Conservation (phyloP, 2,888 invertebrate species). For the Petrophora chlorosata region DNA sequence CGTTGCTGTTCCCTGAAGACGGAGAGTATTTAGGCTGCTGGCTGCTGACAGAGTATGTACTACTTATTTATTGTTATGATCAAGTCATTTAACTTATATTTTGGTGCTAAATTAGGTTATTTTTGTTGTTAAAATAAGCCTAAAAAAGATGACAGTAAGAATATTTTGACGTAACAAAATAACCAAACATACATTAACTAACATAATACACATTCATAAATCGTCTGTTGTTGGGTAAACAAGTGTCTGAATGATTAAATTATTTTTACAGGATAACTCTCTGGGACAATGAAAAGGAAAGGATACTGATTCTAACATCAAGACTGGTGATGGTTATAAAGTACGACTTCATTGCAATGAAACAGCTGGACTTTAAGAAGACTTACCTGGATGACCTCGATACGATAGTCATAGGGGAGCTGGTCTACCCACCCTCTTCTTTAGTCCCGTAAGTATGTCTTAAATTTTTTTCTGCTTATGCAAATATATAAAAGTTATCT, state of each 20-base stretch:
- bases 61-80: background rate
- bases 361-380: conserved; percentile 88
- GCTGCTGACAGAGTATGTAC: conserved; percentile 91
- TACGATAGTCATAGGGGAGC: conserved; percentile 88
- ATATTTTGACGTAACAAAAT: no score
- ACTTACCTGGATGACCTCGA: conserved; percentile 87
- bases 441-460: conserved; percentile 91
- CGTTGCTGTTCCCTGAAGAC: conserved; percentile 86
- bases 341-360: conserved; percentile 93
- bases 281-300: conserved; percentile 94
- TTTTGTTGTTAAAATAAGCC: no score
- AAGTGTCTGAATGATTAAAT: no score
- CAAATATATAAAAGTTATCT: no score
- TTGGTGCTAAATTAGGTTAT: no score
- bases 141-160: no score
- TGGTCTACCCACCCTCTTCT: conserved; percentile 92
- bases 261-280: conserved; percentile 91
- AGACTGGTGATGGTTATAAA: conserved; percentile 89
- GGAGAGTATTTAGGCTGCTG: conserved; percentile 89
- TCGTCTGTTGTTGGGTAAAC: no score
- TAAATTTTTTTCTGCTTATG: background rate
- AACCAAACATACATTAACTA: no score
- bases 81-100: no score
- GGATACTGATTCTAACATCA: conserved; percentile 89
- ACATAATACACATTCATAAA: no score